Percentiles rank a stretch among this genome's conserved stretches.
These are phyloP conservation scores for Megalops atlanticus DNA, from an alignment of 2,113 vertebrate genomes.

Conservation along the genomic window DNA sequence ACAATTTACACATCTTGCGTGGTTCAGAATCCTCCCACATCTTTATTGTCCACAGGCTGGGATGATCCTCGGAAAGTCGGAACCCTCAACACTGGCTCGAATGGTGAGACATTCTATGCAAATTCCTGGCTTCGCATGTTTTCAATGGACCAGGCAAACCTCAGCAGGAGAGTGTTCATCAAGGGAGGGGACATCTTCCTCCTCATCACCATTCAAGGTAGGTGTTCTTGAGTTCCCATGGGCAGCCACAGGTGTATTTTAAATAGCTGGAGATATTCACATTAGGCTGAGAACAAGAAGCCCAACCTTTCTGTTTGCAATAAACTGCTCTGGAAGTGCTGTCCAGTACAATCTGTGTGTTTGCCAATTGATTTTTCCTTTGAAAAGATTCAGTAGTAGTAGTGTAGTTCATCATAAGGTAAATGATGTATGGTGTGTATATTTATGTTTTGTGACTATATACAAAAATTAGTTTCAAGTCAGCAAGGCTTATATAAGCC, in stretches of 20 bases:
- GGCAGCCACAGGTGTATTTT: slow-evolving; percentile 20
- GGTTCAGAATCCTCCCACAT: background rate
- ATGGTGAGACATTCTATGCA: slow-evolving; percentile 63
- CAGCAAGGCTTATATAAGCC: too few species aligned
- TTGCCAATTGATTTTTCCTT: too few species aligned
- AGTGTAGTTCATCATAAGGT: too few species aligned
- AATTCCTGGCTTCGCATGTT: slow-evolving; percentile 49
- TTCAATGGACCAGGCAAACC: slow-evolving; percentile 60
- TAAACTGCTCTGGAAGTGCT: too few species aligned
- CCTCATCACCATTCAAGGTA: slow-evolving; percentile 76
- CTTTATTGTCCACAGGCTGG: slow-evolving; percentile 58
- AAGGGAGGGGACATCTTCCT: slow-evolving; percentile 74
- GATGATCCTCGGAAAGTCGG: slow-evolving; percentile 74
- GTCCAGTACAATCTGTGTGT: too few species aligned
- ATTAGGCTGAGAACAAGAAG: too few species aligned
- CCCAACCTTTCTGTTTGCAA: too few species aligned
- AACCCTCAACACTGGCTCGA: slow-evolving; percentile 46
- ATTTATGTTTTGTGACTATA: too few species aligned
- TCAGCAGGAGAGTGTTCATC: slow-evolving; percentile 72
- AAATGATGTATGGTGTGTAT: too few species aligned
- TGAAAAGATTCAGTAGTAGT: too few species aligned
- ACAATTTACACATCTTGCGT: too few species aligned
- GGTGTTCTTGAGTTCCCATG: slow-evolving; percentile 20
- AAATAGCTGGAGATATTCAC: background rate
- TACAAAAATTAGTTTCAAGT: too few species aligned